phyloP scores from a whole-genome alignment of 2,113 vertebrate genomes.

The Progne subis region DNA sequence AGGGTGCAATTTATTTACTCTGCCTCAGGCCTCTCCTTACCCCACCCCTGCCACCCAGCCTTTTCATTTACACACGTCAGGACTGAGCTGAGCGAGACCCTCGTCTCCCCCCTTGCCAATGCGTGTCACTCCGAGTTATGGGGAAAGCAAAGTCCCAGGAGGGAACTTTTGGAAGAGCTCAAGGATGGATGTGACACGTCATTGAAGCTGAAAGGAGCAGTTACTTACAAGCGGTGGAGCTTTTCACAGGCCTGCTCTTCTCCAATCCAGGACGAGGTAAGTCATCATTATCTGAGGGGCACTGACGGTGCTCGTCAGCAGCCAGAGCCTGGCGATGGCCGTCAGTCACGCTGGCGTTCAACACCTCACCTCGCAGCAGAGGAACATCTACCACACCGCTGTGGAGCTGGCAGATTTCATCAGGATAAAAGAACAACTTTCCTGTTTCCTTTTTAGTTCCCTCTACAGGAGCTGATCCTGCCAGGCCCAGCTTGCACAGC shows the following conservation, averaged over 20 bases:
- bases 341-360: neutral
- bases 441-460: neutral
- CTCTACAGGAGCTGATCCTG: neutral
- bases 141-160: slow-evolving; percentile 49
- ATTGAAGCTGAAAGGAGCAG: slow-evolving; percentile 74
- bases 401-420: neutral
- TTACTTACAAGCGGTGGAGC: slow-evolving; percentile 63
- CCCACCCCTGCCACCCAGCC: neutral
- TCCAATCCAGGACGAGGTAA: slow-evolving; percentile 20
- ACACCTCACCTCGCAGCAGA: neutral
- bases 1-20: slow-evolving; percentile 67
- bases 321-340: neutral
- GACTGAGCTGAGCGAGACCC: neutral
- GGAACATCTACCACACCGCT: neutral
- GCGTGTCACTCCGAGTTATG: slow-evolving; percentile 50
- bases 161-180: slow-evolving; percentile 64
- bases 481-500: neutral
- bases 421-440: neutral
- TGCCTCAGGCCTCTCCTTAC: neutral
- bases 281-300: neutral
- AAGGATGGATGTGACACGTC: slow-evolving; percentile 71
- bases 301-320: neutral
- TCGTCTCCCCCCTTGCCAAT: neutral
- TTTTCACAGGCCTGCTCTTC: slow-evolving; percentile 55
- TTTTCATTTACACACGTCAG: slow-evolving; percentile 47